A percentile compares a stretch with the other conserved stretches of the same genome.
Conservation (phyloP, 1,140 invertebrate species). For the Lordiphosa collinella region DNA sequence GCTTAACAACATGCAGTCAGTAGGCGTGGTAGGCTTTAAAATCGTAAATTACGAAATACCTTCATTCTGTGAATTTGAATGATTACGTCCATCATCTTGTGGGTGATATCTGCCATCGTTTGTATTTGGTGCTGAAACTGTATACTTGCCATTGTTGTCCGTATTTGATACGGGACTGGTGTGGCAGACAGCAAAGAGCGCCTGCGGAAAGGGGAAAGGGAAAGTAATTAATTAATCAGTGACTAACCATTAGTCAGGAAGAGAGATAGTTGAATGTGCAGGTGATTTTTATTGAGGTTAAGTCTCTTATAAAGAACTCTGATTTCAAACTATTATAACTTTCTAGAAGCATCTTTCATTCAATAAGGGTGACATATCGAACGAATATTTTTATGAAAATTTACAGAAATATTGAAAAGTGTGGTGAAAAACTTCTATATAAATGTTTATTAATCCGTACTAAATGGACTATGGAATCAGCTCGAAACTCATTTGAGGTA, state of each 20-base stretch:
- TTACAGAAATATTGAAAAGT: too few species aligned
- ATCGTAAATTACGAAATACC: slow-evolving; percentile 61
- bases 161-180: slow-evolving; percentile 45
- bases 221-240: not conserved
- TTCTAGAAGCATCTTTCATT: too few species aligned
- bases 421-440: too few species aligned
- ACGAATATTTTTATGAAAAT: too few species aligned
- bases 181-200: slow-evolving; percentile 63
- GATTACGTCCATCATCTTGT: slow-evolving; percentile 70
- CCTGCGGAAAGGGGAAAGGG: slow-evolving; percentile 26
- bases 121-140: slow-evolving; percentile 42
- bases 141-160: slow-evolving; percentile 75
- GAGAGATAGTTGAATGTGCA: not conserved
- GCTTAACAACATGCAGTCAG: slow-evolving; percentile 48
- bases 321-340: too few species aligned
- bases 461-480: too few species aligned
- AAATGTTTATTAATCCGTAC: too few species aligned
- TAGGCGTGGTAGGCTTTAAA: slow-evolving; percentile 36
- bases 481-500: too few species aligned
- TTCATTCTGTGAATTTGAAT: slow-evolving; percentile 57
- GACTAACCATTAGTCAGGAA: not conserved
- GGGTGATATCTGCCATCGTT: slow-evolving; percentile 66
- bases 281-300: too few species aligned
- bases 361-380: too few species aligned
- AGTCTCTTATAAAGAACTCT: too few species aligned